Conservation (phyloP, 2,113 vertebrate genomes). For the Lipotes vexillifer region DNA sequence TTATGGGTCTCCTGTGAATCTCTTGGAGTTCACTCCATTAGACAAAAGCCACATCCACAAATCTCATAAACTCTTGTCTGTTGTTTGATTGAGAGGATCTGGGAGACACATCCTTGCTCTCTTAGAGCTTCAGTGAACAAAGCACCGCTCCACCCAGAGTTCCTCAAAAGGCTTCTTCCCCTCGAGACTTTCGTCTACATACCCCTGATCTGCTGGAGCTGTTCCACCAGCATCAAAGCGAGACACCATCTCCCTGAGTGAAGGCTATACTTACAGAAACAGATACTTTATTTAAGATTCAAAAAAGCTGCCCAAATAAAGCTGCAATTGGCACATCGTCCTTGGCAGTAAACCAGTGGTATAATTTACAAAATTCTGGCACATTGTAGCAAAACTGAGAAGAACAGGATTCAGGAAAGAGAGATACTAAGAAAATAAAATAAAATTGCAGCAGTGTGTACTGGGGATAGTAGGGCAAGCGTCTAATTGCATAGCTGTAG, state of each 20-base stretch:
- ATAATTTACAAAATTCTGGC: constrained; percentile 54
- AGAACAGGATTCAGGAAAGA: constrained; percentile 32
- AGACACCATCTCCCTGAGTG: not conserved
- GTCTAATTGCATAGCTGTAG: constrained; percentile 17
- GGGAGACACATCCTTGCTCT: not conserved
- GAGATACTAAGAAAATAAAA: constrained; percentile 31
- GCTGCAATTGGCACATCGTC: not conserved
- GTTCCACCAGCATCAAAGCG: not conserved
- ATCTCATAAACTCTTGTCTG: not conserved
- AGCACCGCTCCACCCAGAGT: not conserved
- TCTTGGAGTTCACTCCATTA: not conserved
- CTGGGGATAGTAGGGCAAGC: not conserved
- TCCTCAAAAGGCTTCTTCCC: not conserved
- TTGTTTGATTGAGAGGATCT: not conserved
- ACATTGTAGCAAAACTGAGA: constrained; percentile 50
- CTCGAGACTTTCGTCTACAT: not conserved
- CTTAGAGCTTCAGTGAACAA: not conserved
- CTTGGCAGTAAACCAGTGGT: constrained; percentile 51
- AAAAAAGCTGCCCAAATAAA: constrained; percentile 53
- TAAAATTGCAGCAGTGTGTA: not conserved
- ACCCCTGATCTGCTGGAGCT: not conserved
- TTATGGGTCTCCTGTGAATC: not conserved
- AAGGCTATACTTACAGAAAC: constrained; percentile 60
- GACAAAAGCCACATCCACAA: not conserved
- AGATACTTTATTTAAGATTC: constrained; percentile 57